Evolutionary conservation across 2,888 invertebrate species (phyloP).

Genomic region (Cinara cedri): DNA sequence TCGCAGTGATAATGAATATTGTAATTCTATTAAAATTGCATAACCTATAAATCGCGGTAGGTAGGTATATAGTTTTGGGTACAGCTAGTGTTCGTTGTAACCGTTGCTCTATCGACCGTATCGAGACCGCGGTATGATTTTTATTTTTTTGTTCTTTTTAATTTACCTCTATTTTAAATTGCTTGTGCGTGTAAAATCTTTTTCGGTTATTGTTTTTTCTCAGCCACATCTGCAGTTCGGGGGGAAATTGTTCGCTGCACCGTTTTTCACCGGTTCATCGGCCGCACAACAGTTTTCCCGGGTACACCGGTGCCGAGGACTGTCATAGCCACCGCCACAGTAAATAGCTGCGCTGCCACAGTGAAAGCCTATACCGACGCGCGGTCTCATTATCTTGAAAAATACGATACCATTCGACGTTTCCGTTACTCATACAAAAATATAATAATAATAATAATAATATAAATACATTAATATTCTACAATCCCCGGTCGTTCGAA

Average conservation of each 20-base stretch:
- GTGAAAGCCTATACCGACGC: slow-evolving; percentile 27
- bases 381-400: slow-evolving; percentile 23
- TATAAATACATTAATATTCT: neutral
- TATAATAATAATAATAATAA: neutral
- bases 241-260: neutral
- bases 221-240: neutral
- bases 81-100: no score
- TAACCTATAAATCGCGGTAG: neutral
- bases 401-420: neutral
- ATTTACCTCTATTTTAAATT: neutral
- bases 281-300: slow-evolving; percentile 32
- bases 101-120: slow-evolving; percentile 9
- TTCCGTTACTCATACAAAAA: neutral
- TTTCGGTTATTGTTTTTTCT: slow-evolving; percentile 23
- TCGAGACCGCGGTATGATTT: neutral
- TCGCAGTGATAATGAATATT: neutral
- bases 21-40: neutral
- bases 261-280: slow-evolving; percentile 49
- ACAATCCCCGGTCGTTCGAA: neutral
- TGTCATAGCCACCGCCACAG: neutral
- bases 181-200: slow-evolving; percentile 12
- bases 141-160: slow-evolving; percentile 4
- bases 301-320: neutral
- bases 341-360: neutral
- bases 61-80: neutral